Conservation (phyloP, 2,888 invertebrate genomes). For the Thumatha senex region DNA sequence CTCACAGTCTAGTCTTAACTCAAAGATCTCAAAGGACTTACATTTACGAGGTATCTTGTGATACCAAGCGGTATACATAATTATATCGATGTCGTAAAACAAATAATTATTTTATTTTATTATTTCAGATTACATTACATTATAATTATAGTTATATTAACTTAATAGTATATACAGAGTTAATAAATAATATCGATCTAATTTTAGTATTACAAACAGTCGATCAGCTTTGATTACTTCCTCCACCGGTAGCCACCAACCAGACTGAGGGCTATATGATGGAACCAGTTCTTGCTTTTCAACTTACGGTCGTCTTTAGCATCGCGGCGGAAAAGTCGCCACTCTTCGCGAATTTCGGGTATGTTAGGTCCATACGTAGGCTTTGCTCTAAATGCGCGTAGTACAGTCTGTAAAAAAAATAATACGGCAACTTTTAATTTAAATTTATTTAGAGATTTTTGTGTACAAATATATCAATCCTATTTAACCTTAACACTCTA, state of each 20-base stretch:
- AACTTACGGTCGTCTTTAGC: slow-evolving; percentile 63
- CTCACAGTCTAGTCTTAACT: too few species aligned
- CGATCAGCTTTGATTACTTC: slow-evolving; percentile 13
- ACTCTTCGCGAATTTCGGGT: slow-evolving; percentile 75
- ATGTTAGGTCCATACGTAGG: slow-evolving; percentile 80
- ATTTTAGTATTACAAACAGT: slow-evolving; percentile 5
- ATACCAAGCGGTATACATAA: too few species aligned
- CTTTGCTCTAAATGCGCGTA: slow-evolving; percentile 69
- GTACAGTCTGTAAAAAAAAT: slow-evolving; percentile 64
- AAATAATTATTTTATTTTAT: neutral
- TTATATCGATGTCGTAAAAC: too few species aligned
- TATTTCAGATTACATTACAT: neutral
- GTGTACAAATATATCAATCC: too few species aligned
- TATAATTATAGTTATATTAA: neutral
- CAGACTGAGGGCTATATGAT: slow-evolving; percentile 62
- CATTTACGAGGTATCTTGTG: too few species aligned
- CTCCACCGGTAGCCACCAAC: slow-evolving; percentile 60
- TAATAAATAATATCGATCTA: slow-evolving; percentile 29
- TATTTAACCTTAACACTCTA: too few species aligned
- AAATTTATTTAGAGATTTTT: neutral
- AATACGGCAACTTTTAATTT: neutral
- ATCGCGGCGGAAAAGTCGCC: slow-evolving; percentile 82
- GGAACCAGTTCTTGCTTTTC: slow-evolving; percentile 62
- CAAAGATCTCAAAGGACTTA: too few species aligned
- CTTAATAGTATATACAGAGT: slow-evolving; percentile 1